phyloP scores from a whole-genome alignment of 2,888 invertebrate species.

The Andrena dorsata region DNA sequence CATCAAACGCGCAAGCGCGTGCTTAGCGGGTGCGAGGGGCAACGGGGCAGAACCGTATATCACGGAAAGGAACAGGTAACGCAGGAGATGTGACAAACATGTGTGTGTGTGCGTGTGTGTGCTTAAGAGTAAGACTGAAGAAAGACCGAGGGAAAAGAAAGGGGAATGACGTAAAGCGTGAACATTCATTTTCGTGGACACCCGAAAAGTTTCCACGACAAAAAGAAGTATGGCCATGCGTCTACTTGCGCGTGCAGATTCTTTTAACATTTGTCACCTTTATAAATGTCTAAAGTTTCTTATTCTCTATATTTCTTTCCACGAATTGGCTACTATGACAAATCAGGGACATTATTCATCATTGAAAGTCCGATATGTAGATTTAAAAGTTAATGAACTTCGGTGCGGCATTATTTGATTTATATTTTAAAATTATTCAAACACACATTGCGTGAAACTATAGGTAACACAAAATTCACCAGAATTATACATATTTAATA shows the following conservation, averaged over 20 bases:
- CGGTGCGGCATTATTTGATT: neutral
- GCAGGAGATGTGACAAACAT: slow-evolving; percentile 4
- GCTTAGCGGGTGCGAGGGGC: neutral
- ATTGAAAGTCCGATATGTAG: neutral
- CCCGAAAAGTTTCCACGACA: neutral
- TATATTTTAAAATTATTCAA: too few species aligned
- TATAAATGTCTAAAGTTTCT: slow-evolving; percentile 12
- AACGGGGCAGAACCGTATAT: neutral
- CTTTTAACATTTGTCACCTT: slow-evolving; percentile 5
- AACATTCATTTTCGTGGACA: slow-evolving; percentile 12
- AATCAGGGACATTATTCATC: neutral
- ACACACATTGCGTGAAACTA: too few species aligned
- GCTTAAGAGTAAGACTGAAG: neutral
- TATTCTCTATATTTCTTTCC: neutral
- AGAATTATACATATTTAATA: too few species aligned
- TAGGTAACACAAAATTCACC: too few species aligned
- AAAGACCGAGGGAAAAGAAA: neutral
- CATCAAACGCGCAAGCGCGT: slow-evolving; percentile 15
- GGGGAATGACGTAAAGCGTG: slow-evolving; percentile 1
- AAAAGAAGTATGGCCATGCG: neutral
- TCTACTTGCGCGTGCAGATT: neutral
- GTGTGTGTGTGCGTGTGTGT: neutral
- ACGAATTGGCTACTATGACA: neutral
- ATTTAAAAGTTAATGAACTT: neutral
- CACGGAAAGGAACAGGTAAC: neutral